A percentile compares a stretch with the other conserved stretches of the same genome.
Conservation (phyloP, 2,113 vertebrate species). For the Castor canadensis region DNA sequence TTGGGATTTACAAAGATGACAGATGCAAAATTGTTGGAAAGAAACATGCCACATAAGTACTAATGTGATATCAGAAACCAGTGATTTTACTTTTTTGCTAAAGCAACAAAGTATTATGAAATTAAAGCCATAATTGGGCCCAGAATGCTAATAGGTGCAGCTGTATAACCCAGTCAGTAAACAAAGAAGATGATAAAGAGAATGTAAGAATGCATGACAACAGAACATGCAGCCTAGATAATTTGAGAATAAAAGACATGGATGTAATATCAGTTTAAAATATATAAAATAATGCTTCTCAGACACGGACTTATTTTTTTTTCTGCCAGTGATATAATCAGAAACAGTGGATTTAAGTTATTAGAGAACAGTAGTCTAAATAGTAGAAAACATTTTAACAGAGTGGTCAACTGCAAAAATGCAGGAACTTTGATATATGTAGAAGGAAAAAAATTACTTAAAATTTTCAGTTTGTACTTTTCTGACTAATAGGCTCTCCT, state of each 20-base stretch:
- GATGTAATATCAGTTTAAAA: not conserved
- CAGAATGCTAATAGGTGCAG: slow-evolving; percentile 49
- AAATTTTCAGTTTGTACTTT: slow-evolving; percentile 17
- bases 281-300: slow-evolving; percentile 18
- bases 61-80: slow-evolving; percentile 46
- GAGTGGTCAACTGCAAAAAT: not conserved
- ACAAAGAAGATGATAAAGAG: slow-evolving; percentile 38
- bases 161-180: slow-evolving; percentile 53
- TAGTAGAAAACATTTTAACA: slow-evolving; percentile 1
- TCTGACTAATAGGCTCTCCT: not conserved
- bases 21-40: slow-evolving; percentile 20
- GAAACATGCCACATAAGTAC: not conserved
- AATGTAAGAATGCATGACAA: not conserved
- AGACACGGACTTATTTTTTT: slow-evolving; percentile 3
- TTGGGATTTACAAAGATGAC: not conserved
- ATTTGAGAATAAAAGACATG: not conserved
- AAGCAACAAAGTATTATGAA: slow-evolving; percentile 52
- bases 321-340: not conserved
- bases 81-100: slow-evolving; percentile 36
- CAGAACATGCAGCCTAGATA: not conserved
- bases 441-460: not conserved
- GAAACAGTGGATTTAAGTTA: not conserved
- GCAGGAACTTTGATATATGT: not conserved
- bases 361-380: not conserved
- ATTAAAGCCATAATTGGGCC: slow-evolving; percentile 57